Evolutionary conservation across 2,113 vertebrate species (phyloP).

Genomic region (Podocnemis expansa): DNA sequence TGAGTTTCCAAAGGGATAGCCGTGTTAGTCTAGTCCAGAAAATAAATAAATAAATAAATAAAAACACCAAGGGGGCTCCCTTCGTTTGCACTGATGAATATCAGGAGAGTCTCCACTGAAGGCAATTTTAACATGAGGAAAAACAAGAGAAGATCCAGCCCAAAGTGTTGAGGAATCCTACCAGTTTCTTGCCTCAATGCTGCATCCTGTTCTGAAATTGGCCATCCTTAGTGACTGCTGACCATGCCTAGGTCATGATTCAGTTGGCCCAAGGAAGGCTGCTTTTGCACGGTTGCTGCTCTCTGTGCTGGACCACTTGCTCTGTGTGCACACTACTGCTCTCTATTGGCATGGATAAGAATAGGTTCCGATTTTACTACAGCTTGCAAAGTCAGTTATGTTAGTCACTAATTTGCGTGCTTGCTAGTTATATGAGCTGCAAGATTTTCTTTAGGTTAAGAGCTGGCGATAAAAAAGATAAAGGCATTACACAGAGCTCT

Average conservation of each 20-base stretch:
- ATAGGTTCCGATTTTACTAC: not conserved
- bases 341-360: constrained; percentile 52
- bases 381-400: not conserved
- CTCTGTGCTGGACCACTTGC: not conserved
- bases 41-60: too few species aligned
- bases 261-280: not conserved
- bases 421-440: not conserved
- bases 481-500: not conserved
- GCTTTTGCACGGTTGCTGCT: not conserved
- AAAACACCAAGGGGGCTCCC: too few species aligned
- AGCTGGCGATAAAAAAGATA: not conserved
- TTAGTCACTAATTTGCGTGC: not conserved
- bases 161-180: not conserved
- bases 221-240: not conserved
- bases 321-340: constrained; percentile 47
- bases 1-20: too few species aligned
- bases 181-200: not conserved
- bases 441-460: not conserved
- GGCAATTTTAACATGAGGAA: not conserved
- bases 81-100: not conserved
- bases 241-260: not conserved
- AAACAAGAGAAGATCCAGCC: not conserved
- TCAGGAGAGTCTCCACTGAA: not conserved
- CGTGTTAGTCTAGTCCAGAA: too few species aligned
- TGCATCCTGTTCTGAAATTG: not conserved